These are phyloP conservation scores for Eilema depressum DNA, from an alignment of 2,888 invertebrate genomes.

Conservation along the genomic window DNA sequence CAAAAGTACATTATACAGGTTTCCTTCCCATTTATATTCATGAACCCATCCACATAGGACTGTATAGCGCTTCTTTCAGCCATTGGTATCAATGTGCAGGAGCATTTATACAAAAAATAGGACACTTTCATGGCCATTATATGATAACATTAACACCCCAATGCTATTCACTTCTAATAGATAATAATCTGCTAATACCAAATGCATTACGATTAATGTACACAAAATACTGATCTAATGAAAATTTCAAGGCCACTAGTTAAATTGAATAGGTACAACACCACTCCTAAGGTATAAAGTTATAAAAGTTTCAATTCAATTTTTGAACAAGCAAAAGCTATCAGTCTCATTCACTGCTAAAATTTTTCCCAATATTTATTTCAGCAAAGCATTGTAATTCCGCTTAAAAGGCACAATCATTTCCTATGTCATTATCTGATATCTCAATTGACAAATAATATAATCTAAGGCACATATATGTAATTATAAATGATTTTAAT, in stretches of 20 bases:
- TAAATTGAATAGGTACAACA: slow-evolving; percentile 24
- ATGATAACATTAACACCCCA: not conserved
- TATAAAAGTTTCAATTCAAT: slow-evolving; percentile 29
- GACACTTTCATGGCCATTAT: not conserved
- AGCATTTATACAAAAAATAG: slow-evolving; percentile 2
- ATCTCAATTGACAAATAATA: slow-evolving; percentile 56
- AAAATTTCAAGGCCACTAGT: slow-evolving; percentile 8
- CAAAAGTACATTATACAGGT: not conserved
- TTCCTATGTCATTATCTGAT: slow-evolving; percentile 36
- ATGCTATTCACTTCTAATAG: not conserved
- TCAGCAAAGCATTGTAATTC: slow-evolving; percentile 31
- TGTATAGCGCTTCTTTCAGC: not conserved
- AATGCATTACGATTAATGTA: not conserved
- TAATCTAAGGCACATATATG: slow-evolving; percentile 72
- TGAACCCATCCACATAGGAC: not conserved
- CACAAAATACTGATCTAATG: slow-evolving; percentile 28
- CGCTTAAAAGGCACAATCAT: slow-evolving; percentile 48
- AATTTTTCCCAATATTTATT: slow-evolving; percentile 37
- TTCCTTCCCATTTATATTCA: not conserved
- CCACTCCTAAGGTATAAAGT: slow-evolving; percentile 24
- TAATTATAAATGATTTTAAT: slow-evolving; percentile 69
- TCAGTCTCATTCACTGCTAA: slow-evolving; percentile 48
- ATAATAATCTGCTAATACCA: not conserved
- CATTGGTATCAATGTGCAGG: not conserved
- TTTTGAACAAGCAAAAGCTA: slow-evolving; percentile 46